Conservation (phyloP, 1,140 invertebrate species). For the Grapholita molesta region DNA sequence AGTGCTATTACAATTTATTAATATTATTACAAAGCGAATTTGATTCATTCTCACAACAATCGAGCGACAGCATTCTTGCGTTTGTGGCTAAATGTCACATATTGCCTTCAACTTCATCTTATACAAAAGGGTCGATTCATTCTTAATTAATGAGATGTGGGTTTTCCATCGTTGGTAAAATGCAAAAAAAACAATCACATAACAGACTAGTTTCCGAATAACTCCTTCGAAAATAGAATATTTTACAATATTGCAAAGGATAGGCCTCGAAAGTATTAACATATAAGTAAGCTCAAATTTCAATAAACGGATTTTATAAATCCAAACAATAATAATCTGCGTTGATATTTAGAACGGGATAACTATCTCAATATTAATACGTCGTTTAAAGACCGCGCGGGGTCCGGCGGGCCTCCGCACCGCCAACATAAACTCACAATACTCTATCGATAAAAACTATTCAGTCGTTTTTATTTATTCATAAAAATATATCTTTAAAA, state of each 20-base stretch:
- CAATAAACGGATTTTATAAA: slow-evolving; percentile 68
- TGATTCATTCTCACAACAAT: slow-evolving; percentile 29
- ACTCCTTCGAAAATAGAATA: slow-evolving; percentile 63
- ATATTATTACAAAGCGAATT: slow-evolving; percentile 48
- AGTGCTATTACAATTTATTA: slow-evolving; percentile 43
- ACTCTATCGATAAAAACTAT: slow-evolving; percentile 76
- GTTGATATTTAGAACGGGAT: slow-evolving; percentile 60
- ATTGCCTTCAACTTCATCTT: slow-evolving; percentile 57
- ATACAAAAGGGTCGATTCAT: slow-evolving; percentile 56
- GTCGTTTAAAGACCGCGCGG: slow-evolving; percentile 67
- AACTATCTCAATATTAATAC: slow-evolving; percentile 73
- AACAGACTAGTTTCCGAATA: slow-evolving; percentile 76
- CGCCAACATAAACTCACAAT: slow-evolving; percentile 71
- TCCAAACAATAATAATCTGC: slow-evolving; percentile 55
- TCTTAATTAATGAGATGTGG: slow-evolving; percentile 72
- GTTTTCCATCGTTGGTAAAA: slow-evolving; percentile 68
- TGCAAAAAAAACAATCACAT: slow-evolving; percentile 73
- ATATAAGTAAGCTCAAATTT: slow-evolving; percentile 65
- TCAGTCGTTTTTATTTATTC: slow-evolving; percentile 77
- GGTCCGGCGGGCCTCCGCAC: slow-evolving; percentile 44
- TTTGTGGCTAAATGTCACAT: slow-evolving; percentile 67
- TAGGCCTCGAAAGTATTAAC: slow-evolving; percentile 66
- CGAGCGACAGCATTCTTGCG: slow-evolving; percentile 42
- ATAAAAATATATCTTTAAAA: slow-evolving; percentile 78
- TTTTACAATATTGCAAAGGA: slow-evolving; percentile 63